Conservation (phyloP, 2,888 invertebrate species). For the Pegoplata infirma region DNA sequence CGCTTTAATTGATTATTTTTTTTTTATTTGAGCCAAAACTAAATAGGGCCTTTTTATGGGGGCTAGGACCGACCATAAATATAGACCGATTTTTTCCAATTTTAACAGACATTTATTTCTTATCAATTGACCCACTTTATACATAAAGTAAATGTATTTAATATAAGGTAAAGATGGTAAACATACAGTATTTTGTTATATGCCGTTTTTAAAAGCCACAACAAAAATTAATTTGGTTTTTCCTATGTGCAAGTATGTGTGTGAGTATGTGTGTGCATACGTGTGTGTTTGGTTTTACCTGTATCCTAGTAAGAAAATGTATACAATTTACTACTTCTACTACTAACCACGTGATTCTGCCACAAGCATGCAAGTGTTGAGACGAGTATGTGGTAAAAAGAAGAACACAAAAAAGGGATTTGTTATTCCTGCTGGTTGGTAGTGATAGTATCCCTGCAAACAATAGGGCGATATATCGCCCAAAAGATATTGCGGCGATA, state of each 20-base stretch:
- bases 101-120: background rate
- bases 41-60: no score
- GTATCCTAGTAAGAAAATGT: constrained; percentile 10
- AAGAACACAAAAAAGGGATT: background rate
- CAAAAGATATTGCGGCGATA: no score
- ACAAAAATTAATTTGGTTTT: constrained; percentile 60
- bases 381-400: constrained; percentile 46
- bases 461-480: no score
- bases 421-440: background rate
- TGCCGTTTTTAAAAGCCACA: constrained; percentile 44
- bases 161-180: constrained; percentile 38
- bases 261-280: background rate
- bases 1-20: no score
- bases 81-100: no score
- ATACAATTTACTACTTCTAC: constrained; percentile 46
- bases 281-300: constrained; percentile 12
- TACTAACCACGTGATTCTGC: constrained; percentile 53
- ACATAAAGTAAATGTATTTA: constrained; percentile 26
- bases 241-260: background rate
- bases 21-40: no score
- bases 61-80: no score
- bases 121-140: background rate
- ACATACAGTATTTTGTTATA: constrained; percentile 31
- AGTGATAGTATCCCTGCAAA: background rate
- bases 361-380: constrained; percentile 55